Percentiles rank a stretch among this genome's conserved stretches.
phyloP scores from a whole-genome alignment of 1,140 invertebrate species.

The Drosophila aff. region DNA sequence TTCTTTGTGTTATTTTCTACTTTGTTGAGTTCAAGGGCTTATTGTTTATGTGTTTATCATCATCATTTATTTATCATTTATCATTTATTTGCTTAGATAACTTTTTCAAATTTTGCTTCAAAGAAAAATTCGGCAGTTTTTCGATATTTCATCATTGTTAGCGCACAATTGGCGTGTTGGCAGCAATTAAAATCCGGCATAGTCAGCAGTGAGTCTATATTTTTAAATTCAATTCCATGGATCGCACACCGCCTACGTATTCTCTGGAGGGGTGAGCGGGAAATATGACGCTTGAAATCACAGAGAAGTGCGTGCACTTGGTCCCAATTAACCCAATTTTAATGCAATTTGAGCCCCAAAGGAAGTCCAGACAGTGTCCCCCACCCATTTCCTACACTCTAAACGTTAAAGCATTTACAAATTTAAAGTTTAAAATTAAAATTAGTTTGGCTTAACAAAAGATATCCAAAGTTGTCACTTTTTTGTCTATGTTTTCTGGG shows the following conservation, averaged over 20 bases:
- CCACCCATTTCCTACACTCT: neutral
- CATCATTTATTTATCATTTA: too few relatives aligned
- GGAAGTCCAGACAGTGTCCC: conserved; percentile 1
- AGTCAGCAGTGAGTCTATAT: conserved; percentile 1
- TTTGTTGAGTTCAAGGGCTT: neutral
- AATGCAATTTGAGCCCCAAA: conserved; percentile 57
- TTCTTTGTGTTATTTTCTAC: too few relatives aligned
- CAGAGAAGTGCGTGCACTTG: conserved; percentile 32
- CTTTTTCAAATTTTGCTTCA: neutral
- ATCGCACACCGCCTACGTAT: neutral
- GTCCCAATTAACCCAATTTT: conserved; percentile 71
- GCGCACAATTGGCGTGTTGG: conserved; percentile 25
- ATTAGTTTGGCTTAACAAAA: neutral
- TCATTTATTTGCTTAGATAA: neutral
- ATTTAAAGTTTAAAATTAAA: neutral
- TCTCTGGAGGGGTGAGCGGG: neutral
- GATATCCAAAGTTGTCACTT: neutral
- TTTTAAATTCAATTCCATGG: conserved; percentile 22
- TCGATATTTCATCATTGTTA: conserved; percentile 31
- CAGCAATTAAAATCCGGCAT: conserved; percentile 33
- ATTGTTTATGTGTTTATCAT: too few relatives aligned
- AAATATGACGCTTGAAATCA: conserved; percentile 24
- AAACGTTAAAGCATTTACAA: neutral
- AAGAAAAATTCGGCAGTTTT: neutral
- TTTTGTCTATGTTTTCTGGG: too few relatives aligned